A percentile compares a stretch with the other conserved stretches of the same genome.
phyloP scores from a whole-genome alignment of 2,888 invertebrate genomes.

The Aproaerema taeniolella region DNA sequence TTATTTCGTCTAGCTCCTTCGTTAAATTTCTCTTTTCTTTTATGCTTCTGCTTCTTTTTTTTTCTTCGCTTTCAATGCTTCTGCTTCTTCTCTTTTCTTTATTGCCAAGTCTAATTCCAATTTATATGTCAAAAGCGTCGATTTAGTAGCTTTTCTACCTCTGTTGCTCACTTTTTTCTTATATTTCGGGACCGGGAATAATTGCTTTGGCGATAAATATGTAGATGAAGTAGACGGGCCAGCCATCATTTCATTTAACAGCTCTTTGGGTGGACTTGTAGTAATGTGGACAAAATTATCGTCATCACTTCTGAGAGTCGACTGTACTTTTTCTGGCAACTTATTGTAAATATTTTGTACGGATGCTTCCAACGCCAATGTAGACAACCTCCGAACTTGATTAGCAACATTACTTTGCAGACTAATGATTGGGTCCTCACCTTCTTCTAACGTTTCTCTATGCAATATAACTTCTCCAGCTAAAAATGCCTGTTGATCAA shows the following conservation, averaged over 20 bases:
- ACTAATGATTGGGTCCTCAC: neutral
- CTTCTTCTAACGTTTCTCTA: neutral
- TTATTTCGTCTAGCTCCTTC: constrained; percentile 6
- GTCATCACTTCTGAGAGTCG: neutral
- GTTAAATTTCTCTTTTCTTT: constrained; percentile 8
- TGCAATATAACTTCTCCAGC: too few relatives aligned
- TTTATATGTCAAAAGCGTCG: constrained; percentile 11
- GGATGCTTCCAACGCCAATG: neutral
- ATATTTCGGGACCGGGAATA: constrained; percentile 8
- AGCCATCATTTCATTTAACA: neutral
- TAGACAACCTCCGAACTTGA: neutral
- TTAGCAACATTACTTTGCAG: too few relatives aligned
- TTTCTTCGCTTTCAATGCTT: constrained; percentile 9
- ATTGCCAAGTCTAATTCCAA: constrained; percentile 10
- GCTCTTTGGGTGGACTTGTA: neutral
- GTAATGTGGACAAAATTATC: neutral
- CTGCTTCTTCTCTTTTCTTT: constrained; percentile 7
- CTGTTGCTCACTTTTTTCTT: constrained; percentile 9
- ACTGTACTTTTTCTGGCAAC: too few relatives aligned
- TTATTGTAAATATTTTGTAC: neutral
- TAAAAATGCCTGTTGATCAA: too few relatives aligned
- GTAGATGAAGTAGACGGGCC: neutral
- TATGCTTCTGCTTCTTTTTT: constrained; percentile 6
- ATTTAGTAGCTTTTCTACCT: constrained; percentile 12
- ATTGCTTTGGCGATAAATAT: constrained; percentile 1